Base-by-base conservation (phyloP, 2,113 vertebrate species). In the Microcebus tavaratra region DNA sequence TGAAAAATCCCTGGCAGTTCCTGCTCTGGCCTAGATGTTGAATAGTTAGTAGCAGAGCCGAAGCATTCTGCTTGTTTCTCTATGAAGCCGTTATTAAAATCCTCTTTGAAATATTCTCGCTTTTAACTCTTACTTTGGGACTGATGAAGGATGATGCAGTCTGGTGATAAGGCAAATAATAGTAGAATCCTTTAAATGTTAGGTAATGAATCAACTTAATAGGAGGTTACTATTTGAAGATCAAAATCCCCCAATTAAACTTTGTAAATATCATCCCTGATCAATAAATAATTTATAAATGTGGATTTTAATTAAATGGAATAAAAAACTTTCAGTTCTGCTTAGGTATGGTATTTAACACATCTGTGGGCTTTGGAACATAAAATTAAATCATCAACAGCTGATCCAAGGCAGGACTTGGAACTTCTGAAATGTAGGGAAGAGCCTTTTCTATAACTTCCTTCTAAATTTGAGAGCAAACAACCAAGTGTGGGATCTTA, bases 201-300 rank as follows among this genome's bases (percentile, higher is more conserved):
- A 61, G 82, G 17, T 29, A 97, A 96, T 96, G 92, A 94, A 88
- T 91, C 34, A 91, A 14, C 68, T 92, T 93, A 88, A 97, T 90
- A 65, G 93, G 72, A 95, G 72, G 81, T 34, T 89, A 95, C 13
- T 45, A 1, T 39, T 75, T 12, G 2, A 80, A 85, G 81, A 96
- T 18, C 75, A 45, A 96, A 92, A 81, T 95, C 36, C 97, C 27
- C 94, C n/a, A 75, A 75, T 59, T 96, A 36, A 85, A 36, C 55
- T 79, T 36, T 94, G 63, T 81, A 96, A 96, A 94, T 95, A 93
- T 79, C 68, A 97, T 96, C n/a, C 10, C 53, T 88, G 65, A 95
- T 42, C 82, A 88, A 15, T 93, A 96, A 98, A 73, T 90, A 90
- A 87, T 76, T 92, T 96, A 59, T 67, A 79, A 96, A 94, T 88